These are phyloP conservation scores for Hirundo rustica DNA, from an alignment of 2,797 vertebrate species.

Conservation along the genomic window DNA sequence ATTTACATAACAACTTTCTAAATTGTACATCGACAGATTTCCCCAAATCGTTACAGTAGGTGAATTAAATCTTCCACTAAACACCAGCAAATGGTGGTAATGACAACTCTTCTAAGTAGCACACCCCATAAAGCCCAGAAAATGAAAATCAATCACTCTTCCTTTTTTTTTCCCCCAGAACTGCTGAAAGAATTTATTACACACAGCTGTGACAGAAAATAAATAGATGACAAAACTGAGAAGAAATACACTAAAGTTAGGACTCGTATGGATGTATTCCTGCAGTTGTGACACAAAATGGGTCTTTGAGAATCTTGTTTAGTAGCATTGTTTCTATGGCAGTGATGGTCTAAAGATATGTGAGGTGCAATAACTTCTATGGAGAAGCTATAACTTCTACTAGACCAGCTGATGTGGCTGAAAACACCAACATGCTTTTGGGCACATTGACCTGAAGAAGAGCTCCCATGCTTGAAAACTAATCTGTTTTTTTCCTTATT, in stretches of 20 bases:
- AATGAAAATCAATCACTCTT: slow-evolving; percentile 51
- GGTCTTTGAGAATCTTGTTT: background rate
- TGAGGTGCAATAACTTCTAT: slow-evolving; percentile 16
- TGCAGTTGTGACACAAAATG: background rate
- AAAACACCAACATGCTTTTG: background rate
- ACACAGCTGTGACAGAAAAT: slow-evolving; percentile 56
- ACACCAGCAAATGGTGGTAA: slow-evolving; percentile 33
- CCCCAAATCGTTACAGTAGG: slow-evolving; percentile 34
- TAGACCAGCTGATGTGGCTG: slow-evolving; percentile 18
- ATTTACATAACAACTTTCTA: slow-evolving; percentile 51
- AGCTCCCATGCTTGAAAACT: background rate
- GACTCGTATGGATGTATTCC: background rate
- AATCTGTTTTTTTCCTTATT: background rate
- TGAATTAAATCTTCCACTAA: slow-evolving; percentile 56
- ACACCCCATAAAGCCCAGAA: slow-evolving; percentile 46
- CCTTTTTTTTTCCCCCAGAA: background rate
- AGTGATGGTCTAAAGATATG: slow-evolving; percentile 11
- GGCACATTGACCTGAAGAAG: background rate
- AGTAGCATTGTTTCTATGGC: background rate
- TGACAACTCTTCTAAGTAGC: slow-evolving; percentile 38
- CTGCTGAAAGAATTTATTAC: slow-evolving; percentile 40
- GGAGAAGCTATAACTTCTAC: slow-evolving; percentile 29
- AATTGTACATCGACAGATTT: slow-evolving; percentile 38
- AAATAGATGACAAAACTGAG: slow-evolving; percentile 45
- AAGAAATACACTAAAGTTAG: slow-evolving; percentile 40